Evolutionary conservation across 1,140 invertebrate genomes (phyloP), one percentile per base, ranked within the genome.

Genomic region (Diabrotica virgifera): DNA sequence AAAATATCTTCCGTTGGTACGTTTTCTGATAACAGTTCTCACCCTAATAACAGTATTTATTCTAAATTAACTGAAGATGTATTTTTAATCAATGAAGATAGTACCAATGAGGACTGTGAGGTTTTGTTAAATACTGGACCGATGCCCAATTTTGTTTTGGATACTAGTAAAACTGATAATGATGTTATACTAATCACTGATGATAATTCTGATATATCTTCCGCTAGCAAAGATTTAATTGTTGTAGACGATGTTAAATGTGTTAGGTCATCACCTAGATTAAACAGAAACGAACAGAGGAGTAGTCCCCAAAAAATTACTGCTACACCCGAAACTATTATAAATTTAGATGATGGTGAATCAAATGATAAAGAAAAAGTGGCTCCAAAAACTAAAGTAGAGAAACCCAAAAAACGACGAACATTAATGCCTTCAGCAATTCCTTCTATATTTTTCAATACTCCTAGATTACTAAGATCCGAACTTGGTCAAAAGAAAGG

Each of bases 371-470:
- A 24, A 24, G 24, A 24, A 24, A 54, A 13, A 54, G 12, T 8
- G 12, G 10, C n/a, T 11, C 52, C 8, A 35, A 54, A 12, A 13
- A 35, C 12, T 5, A 11, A 9, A 5, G 12, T 13, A 54, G 60
- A 62, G 11, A 62, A 62, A 53, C 60, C 60, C 1, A 62, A 40
- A 62, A 52, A 37, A 37, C 53, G 60, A 54, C 51, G 52, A n/a
- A 62, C 13, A 37, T 12, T 54, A n/a, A 62, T 62, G 52, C 51
- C 51, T 24, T n/a, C 60, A 36, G 51, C 60, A 38, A 62, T 62
- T 36, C 60, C 60, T 5, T 54, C 60, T 9, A 53, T 62, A 35
- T 62, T 62, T 10, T 62, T 62, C 51, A 62, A 62, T n/a, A 54
- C 60, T 13, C 60, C 60, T 5, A 62, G 51, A 50, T 37, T 62